These are phyloP conservation scores for Acanthaster planci DNA, from an alignment of 35 echinoderm and acorn worm genomes.

Conservation along the genomic window DNA sequence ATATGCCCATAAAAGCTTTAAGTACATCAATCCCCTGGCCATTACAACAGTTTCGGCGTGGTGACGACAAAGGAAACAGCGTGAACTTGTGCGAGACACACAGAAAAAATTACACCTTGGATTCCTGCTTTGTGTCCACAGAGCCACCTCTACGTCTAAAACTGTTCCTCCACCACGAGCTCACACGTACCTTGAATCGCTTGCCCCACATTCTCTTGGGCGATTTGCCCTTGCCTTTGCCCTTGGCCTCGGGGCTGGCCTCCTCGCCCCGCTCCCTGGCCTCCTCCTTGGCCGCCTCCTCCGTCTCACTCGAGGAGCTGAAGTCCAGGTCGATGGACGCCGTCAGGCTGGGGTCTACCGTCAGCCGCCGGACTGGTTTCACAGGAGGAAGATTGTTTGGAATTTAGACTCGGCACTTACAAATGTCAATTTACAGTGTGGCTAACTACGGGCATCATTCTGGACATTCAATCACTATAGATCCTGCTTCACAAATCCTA, in stretches of 20 bases:
- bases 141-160: neutral
- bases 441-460: too few relatives aligned
- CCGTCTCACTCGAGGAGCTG: slow-evolving; percentile 48
- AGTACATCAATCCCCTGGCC: neutral
- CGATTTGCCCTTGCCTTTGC: slow-evolving; percentile 53
- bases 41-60: too few relatives aligned
- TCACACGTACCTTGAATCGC: slow-evolving; percentile 84
- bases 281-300: slow-evolving; percentile 50
- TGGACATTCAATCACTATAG: too few relatives aligned
- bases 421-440: neutral
- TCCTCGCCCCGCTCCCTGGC: neutral
- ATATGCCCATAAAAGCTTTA: too few relatives aligned
- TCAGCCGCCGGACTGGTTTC: slow-evolving; percentile 67
- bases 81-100: too few relatives aligned
- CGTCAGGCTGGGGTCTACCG: slow-evolving; percentile 68
- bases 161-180: neutral
- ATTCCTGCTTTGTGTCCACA: neutral
- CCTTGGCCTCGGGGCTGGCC: slow-evolving; percentile 31
- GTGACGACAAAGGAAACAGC: too few relatives aligned
- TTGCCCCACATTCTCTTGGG: slow-evolving; percentile 88
- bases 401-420: neutral
- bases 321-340: slow-evolving; percentile 64
- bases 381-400: neutral
- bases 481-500: too few relatives aligned
- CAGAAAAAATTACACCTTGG: neutral